phyloP scores from a whole-genome alignment of 2,888 invertebrate species.

The Athripsodes cinereus region DNA sequence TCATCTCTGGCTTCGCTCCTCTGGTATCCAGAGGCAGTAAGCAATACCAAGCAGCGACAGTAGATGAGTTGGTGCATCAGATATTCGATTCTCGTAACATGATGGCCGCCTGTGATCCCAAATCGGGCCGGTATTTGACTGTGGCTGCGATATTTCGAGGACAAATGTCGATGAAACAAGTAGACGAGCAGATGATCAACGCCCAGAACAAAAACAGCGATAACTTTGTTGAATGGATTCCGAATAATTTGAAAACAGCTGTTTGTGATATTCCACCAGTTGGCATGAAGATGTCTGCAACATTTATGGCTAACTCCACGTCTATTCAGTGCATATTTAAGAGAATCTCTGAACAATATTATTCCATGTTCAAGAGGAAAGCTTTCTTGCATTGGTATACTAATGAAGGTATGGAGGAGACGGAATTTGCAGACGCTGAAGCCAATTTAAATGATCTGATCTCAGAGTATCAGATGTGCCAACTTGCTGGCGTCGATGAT shows the following conservation, averaged over 20 bases:
- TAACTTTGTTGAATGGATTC: constrained; percentile 14
- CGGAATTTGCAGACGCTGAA: constrained; percentile 7
- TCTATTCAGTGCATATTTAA: constrained; percentile 8
- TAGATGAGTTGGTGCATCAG: constrained; percentile 9
- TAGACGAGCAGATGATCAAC: constrained; percentile 11
- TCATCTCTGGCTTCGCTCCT: constrained; percentile 4
- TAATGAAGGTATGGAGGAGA: constrained; percentile 7
- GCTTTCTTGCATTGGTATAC: constrained; percentile 14
- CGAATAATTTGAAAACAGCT: constrained; percentile 11
- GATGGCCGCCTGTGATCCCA: constrained; percentile 11
- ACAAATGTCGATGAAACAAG: constrained; percentile 7
- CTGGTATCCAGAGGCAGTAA: neutral
- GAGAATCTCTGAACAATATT: constrained; percentile 8
- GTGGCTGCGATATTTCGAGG: constrained; percentile 13
- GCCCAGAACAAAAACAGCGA: constrained; percentile 8
- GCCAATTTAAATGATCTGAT: constrained; percentile 6
- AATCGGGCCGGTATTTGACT: constrained; percentile 9
- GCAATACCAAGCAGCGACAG: neutral
- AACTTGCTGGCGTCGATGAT: constrained; percentile 4
- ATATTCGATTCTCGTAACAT: constrained; percentile 11
- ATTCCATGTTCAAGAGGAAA: constrained; percentile 5
- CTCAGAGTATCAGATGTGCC: constrained; percentile 12
- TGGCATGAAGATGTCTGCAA: constrained; percentile 9
- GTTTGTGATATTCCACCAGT: constrained; percentile 11
- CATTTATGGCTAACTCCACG: constrained; percentile 10